phyloP scores from a whole-genome alignment of 2,888 invertebrate species.

The Seira sanloemensis region DNA sequence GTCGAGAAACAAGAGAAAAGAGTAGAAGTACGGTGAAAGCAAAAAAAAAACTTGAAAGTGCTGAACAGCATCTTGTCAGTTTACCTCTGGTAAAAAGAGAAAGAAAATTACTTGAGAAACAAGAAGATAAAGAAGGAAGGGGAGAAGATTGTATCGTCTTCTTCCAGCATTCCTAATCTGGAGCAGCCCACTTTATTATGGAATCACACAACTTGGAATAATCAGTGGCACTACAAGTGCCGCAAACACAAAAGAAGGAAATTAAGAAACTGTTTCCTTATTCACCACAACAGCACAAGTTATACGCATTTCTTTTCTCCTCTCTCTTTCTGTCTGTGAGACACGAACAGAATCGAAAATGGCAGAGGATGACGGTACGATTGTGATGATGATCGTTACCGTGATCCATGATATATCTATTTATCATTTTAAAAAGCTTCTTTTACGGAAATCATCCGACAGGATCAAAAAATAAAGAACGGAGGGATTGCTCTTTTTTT shows the following conservation, averaged over 20 bases:
- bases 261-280: conserved; percentile 21
- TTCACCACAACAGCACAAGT: conserved; percentile 5
- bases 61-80: conserved; percentile 46
- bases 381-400: conserved; percentile 2
- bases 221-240: conserved; percentile 40
- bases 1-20: neutral
- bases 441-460: neutral
- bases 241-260: conserved; percentile 6
- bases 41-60: conserved; percentile 48
- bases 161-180: neutral
- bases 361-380: conserved; percentile 4
- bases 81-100: neutral
- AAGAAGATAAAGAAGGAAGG: conserved; percentile 11
- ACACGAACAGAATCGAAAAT: neutral
- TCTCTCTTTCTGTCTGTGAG: neutral
- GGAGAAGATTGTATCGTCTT: neutral
- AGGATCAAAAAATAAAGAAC: neutral
- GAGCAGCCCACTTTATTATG: conserved; percentile 42
- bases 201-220: conserved; percentile 51
- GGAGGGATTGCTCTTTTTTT: neutral
- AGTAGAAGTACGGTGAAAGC: neutral
- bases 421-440: conserved; percentile 36
- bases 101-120: conserved; percentile 25
- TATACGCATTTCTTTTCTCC: conserved; percentile 1
- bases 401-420: conserved; percentile 42